Evolutionary conservation across 2,888 invertebrate species (phyloP).

Genomic region (Galerucella pusilla): DNA sequence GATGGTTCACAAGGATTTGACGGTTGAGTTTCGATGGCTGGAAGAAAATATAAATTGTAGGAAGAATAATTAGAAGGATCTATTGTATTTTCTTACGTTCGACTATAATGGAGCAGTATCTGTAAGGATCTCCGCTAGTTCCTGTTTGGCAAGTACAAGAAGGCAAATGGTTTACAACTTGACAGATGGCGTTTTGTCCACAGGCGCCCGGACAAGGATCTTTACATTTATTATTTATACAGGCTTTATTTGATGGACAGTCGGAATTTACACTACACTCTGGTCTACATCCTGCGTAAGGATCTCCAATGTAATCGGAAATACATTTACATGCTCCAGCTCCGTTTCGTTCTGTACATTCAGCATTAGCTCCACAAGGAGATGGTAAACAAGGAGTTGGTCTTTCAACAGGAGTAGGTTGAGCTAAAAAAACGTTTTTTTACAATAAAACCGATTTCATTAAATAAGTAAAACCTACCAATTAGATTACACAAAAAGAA

Average conservation of each 20-base stretch:
- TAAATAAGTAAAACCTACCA: conserved; percentile 31
- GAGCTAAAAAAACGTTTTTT: conserved; percentile 48
- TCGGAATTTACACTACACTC: conserved; percentile 84
- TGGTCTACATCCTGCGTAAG: conserved; percentile 81
- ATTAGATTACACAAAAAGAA: conserved; percentile 69
- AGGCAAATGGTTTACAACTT: conserved; percentile 81
- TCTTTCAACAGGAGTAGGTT: conserved; percentile 57
- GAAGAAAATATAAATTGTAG: conserved; percentile 53
- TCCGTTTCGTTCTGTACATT: conserved; percentile 71
- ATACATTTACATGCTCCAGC: conserved; percentile 77
- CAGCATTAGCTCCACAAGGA: conserved; percentile 81
- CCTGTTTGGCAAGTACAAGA: conserved; percentile 79
- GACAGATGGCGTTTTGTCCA: conserved; percentile 79
- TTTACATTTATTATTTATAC: conserved; percentile 77
- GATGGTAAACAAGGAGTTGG: conserved; percentile 76
- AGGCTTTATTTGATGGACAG: conserved; percentile 77
- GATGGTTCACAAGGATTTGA: conserved; percentile 75
- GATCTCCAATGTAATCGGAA: conserved; percentile 81
- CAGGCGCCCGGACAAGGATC: conserved; percentile 86
- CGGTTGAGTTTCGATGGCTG: conserved; percentile 63
- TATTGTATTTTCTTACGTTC: conserved; percentile 24
- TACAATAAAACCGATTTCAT: not conserved
- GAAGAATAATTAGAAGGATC: conserved; percentile 51
- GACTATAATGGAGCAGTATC: conserved; percentile 64
- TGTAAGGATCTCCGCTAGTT: conserved; percentile 76